Evolutionary conservation across 2,113 vertebrate genomes (phyloP), one percentile per base, ranked within the genome.

Genomic region (Ornithorhynchus anatinus): DNA sequence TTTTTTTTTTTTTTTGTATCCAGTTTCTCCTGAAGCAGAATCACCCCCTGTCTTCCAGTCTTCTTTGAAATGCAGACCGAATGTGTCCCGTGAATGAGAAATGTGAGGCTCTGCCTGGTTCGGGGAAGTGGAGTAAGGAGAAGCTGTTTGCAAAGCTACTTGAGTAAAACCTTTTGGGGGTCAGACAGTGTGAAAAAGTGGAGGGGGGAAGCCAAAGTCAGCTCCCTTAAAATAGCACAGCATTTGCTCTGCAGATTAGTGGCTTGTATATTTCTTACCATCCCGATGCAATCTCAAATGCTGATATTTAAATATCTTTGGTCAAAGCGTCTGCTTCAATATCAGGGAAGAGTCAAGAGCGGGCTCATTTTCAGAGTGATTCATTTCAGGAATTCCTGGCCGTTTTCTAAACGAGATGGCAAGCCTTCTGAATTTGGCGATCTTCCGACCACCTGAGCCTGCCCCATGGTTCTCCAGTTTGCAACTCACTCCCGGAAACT

Each of bases 71-170:
- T 72, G 59, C 39, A 57, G 68, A 76, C 43, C 73, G 58, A 84
- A n/a, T 48, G 22, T 36, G 35, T 48, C 84, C 36, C 76, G 60
- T 79, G 74, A 62, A 15, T 7, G 5, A 54, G 81, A 84, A 88
- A 81, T 1, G 10, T 52, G 81, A 84, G 23, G 77, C 82, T 74
- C 58, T 65, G 52, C 25, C 66, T 42, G 75, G 22, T 8, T 37
- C 37, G 64, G 54, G 45, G 32, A 79, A 61, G 56, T 51, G 70
- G 1, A 61, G 62, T 14, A 48, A 68, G 54, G 59, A 51, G 76
- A 60, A 81, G 56, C 44, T 75, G 38, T 86, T 90, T 68, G 72
- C 61, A 78, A 57, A 86, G 83, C 75, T 81, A 77, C 77, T 87
- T 86, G 75, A 87, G n/a, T n/a, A 88, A 68, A 81, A 60, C n/a